Conservation (phyloP, 2,888 invertebrate genomes). For the Cephonodes hylas region DNA sequence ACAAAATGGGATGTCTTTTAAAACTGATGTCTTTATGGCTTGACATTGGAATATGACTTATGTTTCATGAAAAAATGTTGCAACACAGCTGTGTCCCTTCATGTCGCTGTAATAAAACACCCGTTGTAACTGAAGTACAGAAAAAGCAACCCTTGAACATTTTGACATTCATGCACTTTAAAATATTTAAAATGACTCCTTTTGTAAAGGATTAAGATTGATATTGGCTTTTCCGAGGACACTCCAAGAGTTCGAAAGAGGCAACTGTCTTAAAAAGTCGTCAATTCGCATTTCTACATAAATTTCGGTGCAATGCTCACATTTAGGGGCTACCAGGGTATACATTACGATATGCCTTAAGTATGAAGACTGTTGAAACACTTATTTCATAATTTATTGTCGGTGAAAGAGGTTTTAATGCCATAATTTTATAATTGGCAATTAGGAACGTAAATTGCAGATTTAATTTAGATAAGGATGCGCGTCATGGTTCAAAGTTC, state of each 20-base stretch:
- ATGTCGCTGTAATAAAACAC: conserved; percentile 54
- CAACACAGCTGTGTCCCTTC: conserved; percentile 52
- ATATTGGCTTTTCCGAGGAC: background rate
- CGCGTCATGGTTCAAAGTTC: background rate
- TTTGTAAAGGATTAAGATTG: conserved; percentile 23
- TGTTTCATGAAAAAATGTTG: conserved; percentile 42
- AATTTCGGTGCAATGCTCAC: conserved; percentile 48
- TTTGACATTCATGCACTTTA: conserved; percentile 10
- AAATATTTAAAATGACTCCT: conserved; percentile 22
- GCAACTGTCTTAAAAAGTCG: conserved; percentile 43
- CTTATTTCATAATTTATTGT: conserved; percentile 32
- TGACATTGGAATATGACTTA: conserved; percentile 41
- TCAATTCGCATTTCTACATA: conserved; percentile 63
- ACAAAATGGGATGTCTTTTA: conserved; percentile 38
- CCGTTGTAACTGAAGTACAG: conserved; percentile 40
- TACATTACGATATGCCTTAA: background rate
- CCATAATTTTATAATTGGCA: conserved; percentile 7
- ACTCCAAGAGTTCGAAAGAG: background rate
- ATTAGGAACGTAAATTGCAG: conserved; percentile 2
- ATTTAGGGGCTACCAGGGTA: conserved; percentile 22
- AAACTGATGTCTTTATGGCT: conserved; percentile 53
- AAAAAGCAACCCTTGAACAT: conserved; percentile 45
- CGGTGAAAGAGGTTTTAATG: conserved; percentile 26
- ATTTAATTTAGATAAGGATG: conserved; percentile 7
- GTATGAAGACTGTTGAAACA: background rate